Evolutionary conservation across 2,113 vertebrate species (phyloP).

Genomic region (Semicossyphus pulcher): DNA sequence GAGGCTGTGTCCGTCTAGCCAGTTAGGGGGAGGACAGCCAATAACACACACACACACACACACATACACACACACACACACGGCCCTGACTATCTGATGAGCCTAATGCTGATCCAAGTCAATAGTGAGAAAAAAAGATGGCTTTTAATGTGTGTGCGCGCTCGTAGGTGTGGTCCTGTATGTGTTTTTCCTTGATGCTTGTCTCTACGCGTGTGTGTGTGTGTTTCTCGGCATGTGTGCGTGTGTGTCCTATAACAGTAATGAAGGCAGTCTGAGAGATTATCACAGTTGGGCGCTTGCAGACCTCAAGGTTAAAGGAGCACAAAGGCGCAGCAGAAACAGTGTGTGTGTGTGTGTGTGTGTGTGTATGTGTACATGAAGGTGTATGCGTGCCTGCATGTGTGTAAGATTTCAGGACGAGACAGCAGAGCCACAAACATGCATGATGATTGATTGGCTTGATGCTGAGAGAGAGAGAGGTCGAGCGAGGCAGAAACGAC

Average conservation of each 20-base stretch:
- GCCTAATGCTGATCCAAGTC: slow-evolving; percentile 77
- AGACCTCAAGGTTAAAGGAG: slow-evolving; percentile 82
- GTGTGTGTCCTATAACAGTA: slow-evolving; percentile 73
- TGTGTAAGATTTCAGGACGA: slow-evolving; percentile 35
- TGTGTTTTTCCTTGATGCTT: slow-evolving; percentile 70
- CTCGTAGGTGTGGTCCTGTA: slow-evolving; percentile 33
- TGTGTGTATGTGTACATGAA: slow-evolving; percentile 12
- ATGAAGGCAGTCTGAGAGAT: slow-evolving; percentile 80
- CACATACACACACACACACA: slow-evolving; percentile 53
- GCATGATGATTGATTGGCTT: slow-evolving; percentile 42
- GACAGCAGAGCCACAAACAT: slow-evolving; percentile 37
- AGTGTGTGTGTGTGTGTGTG: slow-evolving; percentile 37
- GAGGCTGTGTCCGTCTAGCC: slow-evolving; percentile 83
- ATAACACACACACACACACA: slow-evolving; percentile 64
- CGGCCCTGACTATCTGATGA: slow-evolving; percentile 76
- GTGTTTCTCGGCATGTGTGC: slow-evolving; percentile 47
- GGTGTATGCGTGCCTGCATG: slow-evolving; percentile 13
- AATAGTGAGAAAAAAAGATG: slow-evolving; percentile 67
- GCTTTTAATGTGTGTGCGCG: slow-evolving; percentile 56
- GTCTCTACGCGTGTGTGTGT: slow-evolving; percentile 52
- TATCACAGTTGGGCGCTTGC: slow-evolving; percentile 76
- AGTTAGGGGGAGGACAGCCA: slow-evolving; percentile 81
- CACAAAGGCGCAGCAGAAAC: slow-evolving; percentile 70
- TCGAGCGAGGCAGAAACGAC: too few species aligned
- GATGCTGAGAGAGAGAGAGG: slow-evolving; percentile 24